Evolutionary conservation across 2,888 invertebrate species (phyloP), one percentile per base, ranked within the genome.

Genomic region (Seira musarum): DNA sequence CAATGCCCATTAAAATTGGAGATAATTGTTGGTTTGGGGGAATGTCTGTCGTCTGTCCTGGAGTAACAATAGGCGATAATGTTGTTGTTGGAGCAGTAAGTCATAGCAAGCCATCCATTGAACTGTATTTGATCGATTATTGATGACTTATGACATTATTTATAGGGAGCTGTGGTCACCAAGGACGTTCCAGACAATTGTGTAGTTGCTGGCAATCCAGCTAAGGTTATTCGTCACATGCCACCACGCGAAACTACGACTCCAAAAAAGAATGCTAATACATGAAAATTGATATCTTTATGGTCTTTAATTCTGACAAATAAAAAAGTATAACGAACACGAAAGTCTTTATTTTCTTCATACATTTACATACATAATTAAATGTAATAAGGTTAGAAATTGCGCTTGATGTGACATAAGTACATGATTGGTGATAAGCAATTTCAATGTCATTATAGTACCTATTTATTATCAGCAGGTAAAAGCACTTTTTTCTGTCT

Each of bases 41-140:
- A 24, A 83, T 82, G 60, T 63, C 73, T 0, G 75, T 81, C 0
- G 82, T 86, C 35, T 82, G 81, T 21, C 86, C 86, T 2, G 85
- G 85, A 24, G 84, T 85, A n/a, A 85, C 83, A n/a, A 84, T 85
- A 35, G 85, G 85, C 8, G 80, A 77, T 17, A 77, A 77, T 49
- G 77, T 77, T 1, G 77, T 77, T 1, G 66, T 77, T 53, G 77
- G 77, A 57, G 77, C 77, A 3, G 77, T 77, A 66, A 65, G 70
- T 22, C 2, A 61, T 10, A 73, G 1, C 65, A 49, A 5, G n/a
- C n/a, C n/a, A 21, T 67, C 10, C 30, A 65, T 35, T 5, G 6
- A 24, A 24, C 22, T 17, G 35, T n/a, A n/a, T n/a, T n/a, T n/a
- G n/a, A n/a, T n/a, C n/a, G n/a, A 64, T 8, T 64, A 25, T 15